These are phyloP conservation scores for Scaptomyza cyrtandrae DNA, from an alignment of 2,888 invertebrate species.

Conservation along the genomic window DNA sequence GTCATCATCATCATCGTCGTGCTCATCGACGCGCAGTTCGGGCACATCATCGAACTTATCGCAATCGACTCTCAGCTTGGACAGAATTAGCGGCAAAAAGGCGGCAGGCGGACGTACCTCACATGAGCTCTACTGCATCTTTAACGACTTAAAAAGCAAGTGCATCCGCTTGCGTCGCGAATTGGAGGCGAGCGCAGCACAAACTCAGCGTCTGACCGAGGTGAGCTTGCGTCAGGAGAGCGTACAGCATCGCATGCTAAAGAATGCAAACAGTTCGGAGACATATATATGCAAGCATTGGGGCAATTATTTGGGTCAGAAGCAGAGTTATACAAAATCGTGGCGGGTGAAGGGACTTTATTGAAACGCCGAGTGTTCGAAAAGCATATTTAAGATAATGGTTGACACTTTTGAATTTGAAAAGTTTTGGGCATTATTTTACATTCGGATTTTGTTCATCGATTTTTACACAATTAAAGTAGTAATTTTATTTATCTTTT, in stretches of 20 bases:
- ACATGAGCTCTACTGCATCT: conserved; percentile 46
- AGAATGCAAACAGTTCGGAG: conserved; percentile 15
- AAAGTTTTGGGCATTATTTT: not conserved
- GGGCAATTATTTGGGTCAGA: conserved; percentile 11
- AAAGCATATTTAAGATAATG: conserved; percentile 1
- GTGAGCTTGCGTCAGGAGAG: conserved; percentile 40
- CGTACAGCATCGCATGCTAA: conserved; percentile 44
- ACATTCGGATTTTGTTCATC: not conserved
- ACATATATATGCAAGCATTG: conserved; percentile 44
- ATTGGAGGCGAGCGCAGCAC: conserved; percentile 39
- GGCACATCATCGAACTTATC: conserved; percentile 12
- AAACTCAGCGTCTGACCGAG: conserved; percentile 47
- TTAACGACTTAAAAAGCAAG: conserved; percentile 54
- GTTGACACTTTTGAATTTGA: conserved; percentile 5
- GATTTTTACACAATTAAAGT: not conserved
- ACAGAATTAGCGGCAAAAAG: conserved; percentile 1
- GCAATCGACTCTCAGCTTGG: conserved; percentile 24
- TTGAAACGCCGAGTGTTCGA: conserved; percentile 8
- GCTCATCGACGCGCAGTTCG: not conserved
- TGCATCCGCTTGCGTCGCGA: conserved; percentile 61
- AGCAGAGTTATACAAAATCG: not conserved
- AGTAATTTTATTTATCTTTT: not conserved
- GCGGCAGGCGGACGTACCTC: conserved; percentile 43
- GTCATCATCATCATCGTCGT: not conserved
- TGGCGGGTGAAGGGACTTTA: conserved; percentile 25